Evolutionary conservation across 92 coral and sea anemone species (phyloP).

Genomic region (Micromussa lordhowensis): DNA sequence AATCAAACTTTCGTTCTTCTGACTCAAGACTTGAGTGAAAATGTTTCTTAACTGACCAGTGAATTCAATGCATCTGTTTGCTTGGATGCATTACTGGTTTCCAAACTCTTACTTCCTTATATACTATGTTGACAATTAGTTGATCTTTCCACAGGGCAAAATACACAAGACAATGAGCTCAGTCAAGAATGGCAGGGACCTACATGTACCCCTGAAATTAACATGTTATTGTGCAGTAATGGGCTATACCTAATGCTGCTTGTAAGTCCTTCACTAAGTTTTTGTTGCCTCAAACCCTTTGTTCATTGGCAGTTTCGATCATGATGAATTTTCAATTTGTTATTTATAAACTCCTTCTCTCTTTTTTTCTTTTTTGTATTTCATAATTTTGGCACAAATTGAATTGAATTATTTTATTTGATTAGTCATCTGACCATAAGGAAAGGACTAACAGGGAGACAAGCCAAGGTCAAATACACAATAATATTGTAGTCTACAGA

Average conservation of each 20-base stretch:
- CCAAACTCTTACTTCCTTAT: not conserved
- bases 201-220: not conserved
- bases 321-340: no score
- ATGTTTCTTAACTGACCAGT: constrained; percentile 37
- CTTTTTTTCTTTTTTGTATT: no score
- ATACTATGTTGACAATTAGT: not conserved
- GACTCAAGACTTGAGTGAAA: constrained; percentile 37
- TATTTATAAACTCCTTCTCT: no score
- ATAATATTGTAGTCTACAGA: no score
- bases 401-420: no score
- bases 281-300: not conserved
- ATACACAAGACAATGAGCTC: not conserved
- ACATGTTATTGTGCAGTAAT: not conserved
- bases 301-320: no score
- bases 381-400: no score
- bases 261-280: not conserved
- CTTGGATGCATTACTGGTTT: constrained; percentile 12
- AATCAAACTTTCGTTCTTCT: constrained; percentile 80
- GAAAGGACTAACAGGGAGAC: no score
- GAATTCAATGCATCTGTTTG: constrained; percentile 21
- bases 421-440: no score
- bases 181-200: not conserved
- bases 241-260: not conserved
- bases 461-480: no score
- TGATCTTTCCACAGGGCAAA: not conserved